These are phyloP conservation scores for Diphyllodes magnificus DNA, from an alignment of 2,113 vertebrate genomes.

Conservation along the genomic window DNA sequence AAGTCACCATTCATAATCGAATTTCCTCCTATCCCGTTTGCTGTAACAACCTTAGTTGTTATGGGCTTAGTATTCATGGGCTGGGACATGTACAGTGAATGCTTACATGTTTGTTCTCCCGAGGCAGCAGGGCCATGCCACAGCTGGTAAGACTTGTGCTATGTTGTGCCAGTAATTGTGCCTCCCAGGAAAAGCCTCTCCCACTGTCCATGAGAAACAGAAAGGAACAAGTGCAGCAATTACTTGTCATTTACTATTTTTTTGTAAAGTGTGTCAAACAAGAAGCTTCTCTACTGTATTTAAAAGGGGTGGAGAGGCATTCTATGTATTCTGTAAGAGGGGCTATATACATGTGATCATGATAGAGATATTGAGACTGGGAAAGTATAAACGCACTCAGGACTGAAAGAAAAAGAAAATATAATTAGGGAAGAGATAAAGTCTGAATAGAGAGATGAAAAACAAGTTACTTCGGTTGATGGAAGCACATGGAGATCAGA, in stretches of 20 bases:
- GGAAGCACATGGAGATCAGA: background rate
- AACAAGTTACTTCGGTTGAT: background rate
- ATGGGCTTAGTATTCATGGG: background rate
- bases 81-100: background rate
- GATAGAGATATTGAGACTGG: background rate
- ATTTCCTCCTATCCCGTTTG: background rate
- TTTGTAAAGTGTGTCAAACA: background rate
- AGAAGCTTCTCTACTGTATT: background rate
- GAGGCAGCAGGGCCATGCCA: background rate
- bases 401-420: background rate
- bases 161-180: slow-evolving; percentile 49
- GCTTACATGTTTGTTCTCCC: slow-evolving; percentile 5
- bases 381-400: background rate
- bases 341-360: background rate
- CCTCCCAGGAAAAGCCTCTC: background rate
- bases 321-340: background rate
- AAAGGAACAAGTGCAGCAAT: background rate
- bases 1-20: background rate
- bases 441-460: background rate
- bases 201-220: background rate
- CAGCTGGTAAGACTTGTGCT: slow-evolving; percentile 16
- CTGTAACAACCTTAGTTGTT: slow-evolving; percentile 7
- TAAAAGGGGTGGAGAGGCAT: background rate
- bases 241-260: background rate
- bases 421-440: background rate